A percentile compares a stretch with the other conserved stretches of the same genome.
phyloP scores from a whole-genome alignment of 2,797 vertebrate species.

The Dryobates pubescens region DNA sequence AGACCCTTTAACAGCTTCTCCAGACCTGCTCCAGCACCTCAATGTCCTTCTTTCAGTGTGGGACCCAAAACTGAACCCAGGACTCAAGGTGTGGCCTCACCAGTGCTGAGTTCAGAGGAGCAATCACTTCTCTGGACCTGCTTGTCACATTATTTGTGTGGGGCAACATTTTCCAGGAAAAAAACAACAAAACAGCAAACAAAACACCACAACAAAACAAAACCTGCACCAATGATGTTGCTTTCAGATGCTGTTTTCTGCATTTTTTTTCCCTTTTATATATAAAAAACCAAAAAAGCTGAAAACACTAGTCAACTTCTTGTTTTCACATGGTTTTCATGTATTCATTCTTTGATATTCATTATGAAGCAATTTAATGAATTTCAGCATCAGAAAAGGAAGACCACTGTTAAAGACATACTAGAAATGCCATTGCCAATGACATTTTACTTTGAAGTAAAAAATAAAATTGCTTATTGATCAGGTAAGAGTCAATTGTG shows the following conservation, averaged over 20 bases:
- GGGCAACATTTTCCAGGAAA: not conserved
- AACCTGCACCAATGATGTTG: too few species aligned
- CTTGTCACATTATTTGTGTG: too few species aligned
- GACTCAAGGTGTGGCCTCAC: too few species aligned
- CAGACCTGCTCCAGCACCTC: too few species aligned
- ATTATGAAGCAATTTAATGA: not conserved
- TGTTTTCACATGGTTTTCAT: not conserved
- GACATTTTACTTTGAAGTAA: not conserved
- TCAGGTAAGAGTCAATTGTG: not conserved
- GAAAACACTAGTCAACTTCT: not conserved
- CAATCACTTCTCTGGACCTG: too few species aligned
- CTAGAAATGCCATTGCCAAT: not conserved
- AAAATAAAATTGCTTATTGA: not conserved
- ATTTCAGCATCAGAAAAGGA: not conserved
- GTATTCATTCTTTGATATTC: not conserved
- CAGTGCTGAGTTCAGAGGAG: too few species aligned
- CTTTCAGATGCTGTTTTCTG: not conserved
- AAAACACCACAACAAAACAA: too few species aligned
- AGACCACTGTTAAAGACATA: not conserved
- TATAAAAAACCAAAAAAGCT: not conserved
- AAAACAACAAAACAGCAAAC: not conserved
- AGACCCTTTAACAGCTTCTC: too few species aligned
- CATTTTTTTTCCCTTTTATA: not conserved
- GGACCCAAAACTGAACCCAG: too few species aligned
- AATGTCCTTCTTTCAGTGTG: too few species aligned